Evolutionary conservation across 2,888 invertebrate species (phyloP), one percentile per base, ranked within the genome.

Genomic region (Latrodectus hesperus): DNA sequence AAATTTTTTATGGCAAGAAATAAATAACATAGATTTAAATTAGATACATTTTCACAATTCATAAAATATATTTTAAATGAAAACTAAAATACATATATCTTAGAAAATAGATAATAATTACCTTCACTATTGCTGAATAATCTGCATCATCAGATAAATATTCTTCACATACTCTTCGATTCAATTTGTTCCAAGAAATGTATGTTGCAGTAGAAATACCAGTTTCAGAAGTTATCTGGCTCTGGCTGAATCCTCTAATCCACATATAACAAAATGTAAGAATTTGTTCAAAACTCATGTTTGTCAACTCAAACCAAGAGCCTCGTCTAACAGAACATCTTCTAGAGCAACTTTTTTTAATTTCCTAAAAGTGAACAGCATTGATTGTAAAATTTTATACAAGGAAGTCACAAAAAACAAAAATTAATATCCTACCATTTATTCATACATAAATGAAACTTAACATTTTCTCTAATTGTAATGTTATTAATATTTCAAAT

Each of bases 231-330:
- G 76, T 51, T 49, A 86, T 86, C 49, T 76, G 81, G 49, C 17
- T 67, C 60, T 74, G 75, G 49, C 22, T 76, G 55, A 72, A 86
- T 65, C 53, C 52, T 38, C 81, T 86, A 22, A 86, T 53, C 86
- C 86, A 86, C 81, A 86, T 76, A 51, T 86, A 86, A 26, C 55
- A 65, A 60, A 81, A 86, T 26, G 72, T 64, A 51, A 86, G 75
- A 55, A 81, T 86, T 49, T 86, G 86, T 67, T 86, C 77, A 68
- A 86, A 65, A 12, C 80, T 76, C 80, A 86, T 81, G 51, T 81
- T 86, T 65, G 81, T 75, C 22, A 72, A 22, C 51, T 86, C 86
- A 81, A 86, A 81, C 86, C 86, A 86, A 67, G 86, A 72, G 11
- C 81, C 81, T 60, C 51, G 38, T 55, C 86, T 26, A 38, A 81